Evolutionary conservation across 1,140 invertebrate genomes (phyloP), one percentile per base, ranked within the genome.

Genomic region (Bombus pascuorum): DNA sequence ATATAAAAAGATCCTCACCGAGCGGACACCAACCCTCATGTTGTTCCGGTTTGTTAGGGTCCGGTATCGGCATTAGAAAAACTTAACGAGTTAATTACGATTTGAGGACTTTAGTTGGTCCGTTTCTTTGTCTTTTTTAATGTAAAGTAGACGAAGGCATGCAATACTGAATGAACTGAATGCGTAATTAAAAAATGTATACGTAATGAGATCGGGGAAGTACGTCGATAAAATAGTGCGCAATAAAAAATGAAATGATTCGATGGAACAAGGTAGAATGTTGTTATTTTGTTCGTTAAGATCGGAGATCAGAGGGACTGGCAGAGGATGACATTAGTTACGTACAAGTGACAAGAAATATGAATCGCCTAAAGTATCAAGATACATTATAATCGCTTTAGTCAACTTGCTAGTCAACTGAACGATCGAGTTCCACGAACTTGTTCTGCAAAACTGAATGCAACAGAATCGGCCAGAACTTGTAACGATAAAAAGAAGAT

Each of bases 1-100:
- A 92, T 93, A 92, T 90, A 91, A 91, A 94, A 95, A 91, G 91
- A 92, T 93, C 96, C 90, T 97, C 97, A 97, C 97, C 97, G 95
- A 97, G 96, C 93, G 97, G 97, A 96, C 97, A 98, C 96, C 97
- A 97, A 95, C 97, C 97, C 96, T 98, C 97, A 96, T 98, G 97
- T 96, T 98, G 97, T 96, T 98, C 97, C 93, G 97, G 97, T 95
- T 97, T 97, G 95, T 97, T 96, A 95, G 97, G 97, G 95, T 98
- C 97, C 95, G 97, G 97, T 96, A 97, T 96, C 93, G 97, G 97
- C 96, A 96, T 95, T 94, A 96, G 93, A 93, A 97, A 96, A 94
- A 97, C 97, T 97, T 97, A 95, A 93, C 96, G 96, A 93, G 96
- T 96, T 96, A 96, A 94, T 94, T 93, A 92, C 88, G 85, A 93